Evolutionary conservation across 1,140 invertebrate genomes (phyloP).

Genomic region (Steinernema khuongi): DNA sequence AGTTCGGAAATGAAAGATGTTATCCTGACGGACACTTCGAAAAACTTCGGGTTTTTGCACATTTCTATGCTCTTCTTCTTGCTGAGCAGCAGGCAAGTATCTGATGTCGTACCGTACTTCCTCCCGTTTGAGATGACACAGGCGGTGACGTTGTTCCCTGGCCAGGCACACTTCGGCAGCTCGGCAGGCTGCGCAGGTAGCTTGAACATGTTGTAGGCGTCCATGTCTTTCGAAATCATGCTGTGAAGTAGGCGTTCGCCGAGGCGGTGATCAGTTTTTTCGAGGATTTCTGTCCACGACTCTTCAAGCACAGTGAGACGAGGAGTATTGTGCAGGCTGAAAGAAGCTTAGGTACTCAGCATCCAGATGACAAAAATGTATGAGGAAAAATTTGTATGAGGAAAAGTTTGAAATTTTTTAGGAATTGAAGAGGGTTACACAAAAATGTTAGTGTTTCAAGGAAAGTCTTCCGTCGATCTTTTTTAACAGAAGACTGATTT

Average conservation of each 20-base stretch:
- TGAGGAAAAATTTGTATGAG: neutral
- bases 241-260: neutral
- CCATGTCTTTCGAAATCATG: neutral
- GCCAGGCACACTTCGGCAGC: too few relatives aligned
- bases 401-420: neutral
- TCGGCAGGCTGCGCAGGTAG: neutral
- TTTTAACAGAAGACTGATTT: too few relatives aligned
- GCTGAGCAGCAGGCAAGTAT: neutral
- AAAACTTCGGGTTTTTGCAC: neutral
- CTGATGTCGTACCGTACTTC: neutral
- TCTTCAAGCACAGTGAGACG: neutral
- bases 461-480: too few relatives aligned
- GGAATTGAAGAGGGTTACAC: neutral
- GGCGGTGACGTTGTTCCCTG: neutral
- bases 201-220: neutral
- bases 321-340: neutral
- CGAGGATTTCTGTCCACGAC: neutral
- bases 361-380: neutral
- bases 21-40: neutral
- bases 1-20: neutral
- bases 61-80: neutral
- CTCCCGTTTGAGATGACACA: neutral
- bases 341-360: neutral
- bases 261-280: neutral
- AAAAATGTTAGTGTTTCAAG: too few relatives aligned